phyloP scores from a whole-genome alignment of 2,888 invertebrate genomes.

The Lochmaea crataegi region DNA sequence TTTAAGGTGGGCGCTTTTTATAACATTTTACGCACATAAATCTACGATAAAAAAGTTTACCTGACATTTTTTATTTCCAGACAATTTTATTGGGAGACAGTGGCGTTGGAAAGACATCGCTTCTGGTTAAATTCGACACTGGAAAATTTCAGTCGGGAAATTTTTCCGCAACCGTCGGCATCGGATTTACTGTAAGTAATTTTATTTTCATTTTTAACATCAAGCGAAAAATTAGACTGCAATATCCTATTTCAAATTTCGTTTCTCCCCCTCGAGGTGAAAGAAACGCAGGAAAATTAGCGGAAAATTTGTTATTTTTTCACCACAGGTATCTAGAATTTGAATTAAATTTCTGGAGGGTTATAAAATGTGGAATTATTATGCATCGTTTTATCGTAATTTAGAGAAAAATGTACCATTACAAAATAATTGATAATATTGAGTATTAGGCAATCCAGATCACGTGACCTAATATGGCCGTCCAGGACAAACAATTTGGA shows the following conservation, averaged over 20 bases:
- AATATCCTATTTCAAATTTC: conserved; percentile 34
- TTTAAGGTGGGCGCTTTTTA: too few species aligned
- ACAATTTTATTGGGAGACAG: conserved; percentile 94
- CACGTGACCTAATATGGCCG: too few species aligned
- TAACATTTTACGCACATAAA: too few species aligned
- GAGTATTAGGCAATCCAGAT: too few species aligned
- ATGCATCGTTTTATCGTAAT: too few species aligned
- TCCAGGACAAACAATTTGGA: too few species aligned
- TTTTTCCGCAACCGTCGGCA: conserved; percentile 94
- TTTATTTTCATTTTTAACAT: conserved; percentile 16
- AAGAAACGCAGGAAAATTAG: background rate
- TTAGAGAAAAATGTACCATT: too few species aligned
- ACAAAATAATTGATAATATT: too few species aligned
- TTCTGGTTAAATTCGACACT: conserved; percentile 93
- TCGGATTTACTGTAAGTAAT: conserved; percentile 90
- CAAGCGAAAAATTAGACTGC: conserved; percentile 21
- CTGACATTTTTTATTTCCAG: conserved; percentile 66
- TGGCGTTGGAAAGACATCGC: conserved; percentile 92
- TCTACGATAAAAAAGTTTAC: too few species aligned
- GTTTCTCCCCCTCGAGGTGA: too few species aligned
- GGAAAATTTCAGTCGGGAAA: conserved; percentile 91
- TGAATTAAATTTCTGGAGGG: background rate
- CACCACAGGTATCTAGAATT: background rate
- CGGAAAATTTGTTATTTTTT: background rate
- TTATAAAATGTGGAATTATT: background rate